Percentiles rank a stretch among this genome's conserved stretches.
phyloP scores from a whole-genome alignment of 1,140 invertebrate genomes.

The Mercenaria mercenaria region DNA sequence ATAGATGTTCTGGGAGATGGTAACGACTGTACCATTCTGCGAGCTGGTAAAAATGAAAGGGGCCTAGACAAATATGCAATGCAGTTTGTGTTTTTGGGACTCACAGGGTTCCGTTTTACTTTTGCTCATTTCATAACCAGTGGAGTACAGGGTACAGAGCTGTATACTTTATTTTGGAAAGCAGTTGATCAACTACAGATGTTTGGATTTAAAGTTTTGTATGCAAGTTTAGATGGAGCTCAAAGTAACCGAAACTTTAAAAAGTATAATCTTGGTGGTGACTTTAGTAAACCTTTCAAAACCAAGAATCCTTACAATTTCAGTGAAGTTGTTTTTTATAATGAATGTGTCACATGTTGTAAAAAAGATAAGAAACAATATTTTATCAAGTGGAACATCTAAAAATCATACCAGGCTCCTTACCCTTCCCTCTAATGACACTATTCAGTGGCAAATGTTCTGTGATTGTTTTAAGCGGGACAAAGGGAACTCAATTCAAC shows the following conservation, averaged over 20 bases:
- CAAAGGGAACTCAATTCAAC: not conserved
- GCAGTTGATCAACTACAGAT: slow-evolving; percentile 35
- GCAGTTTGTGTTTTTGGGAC: slow-evolving; percentile 65
- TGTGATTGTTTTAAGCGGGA: slow-evolving; percentile 13
- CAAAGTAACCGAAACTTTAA: slow-evolving; percentile 55
- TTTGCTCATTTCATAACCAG: slow-evolving; percentile 65
- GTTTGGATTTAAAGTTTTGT: slow-evolving; percentile 51
- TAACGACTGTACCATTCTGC: not conserved
- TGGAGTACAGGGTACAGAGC: slow-evolving; percentile 41
- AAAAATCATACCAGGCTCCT: slow-evolving; percentile 39
- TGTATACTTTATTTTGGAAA: slow-evolving; percentile 64
- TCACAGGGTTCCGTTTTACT: slow-evolving; percentile 67
- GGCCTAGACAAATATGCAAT: slow-evolving; percentile 60
- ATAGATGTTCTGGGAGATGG: slow-evolving; percentile 45
- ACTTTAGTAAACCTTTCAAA: not conserved
- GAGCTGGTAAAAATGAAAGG: slow-evolving; percentile 33
- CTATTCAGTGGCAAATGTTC: slow-evolving; percentile 35
- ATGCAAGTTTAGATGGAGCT: slow-evolving; percentile 63
- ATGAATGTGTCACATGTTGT: slow-evolving; percentile 66
- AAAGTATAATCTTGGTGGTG: not conserved
- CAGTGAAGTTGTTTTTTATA: slow-evolving; percentile 49
- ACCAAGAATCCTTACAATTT: not conserved
- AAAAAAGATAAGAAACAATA: slow-evolving; percentile 64
- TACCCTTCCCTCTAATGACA: slow-evolving; percentile 1
- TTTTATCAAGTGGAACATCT: slow-evolving; percentile 20